Evolutionary conservation across 2,797 vertebrate species (phyloP).

Genomic region (Acanthopagrus latus): DNA sequence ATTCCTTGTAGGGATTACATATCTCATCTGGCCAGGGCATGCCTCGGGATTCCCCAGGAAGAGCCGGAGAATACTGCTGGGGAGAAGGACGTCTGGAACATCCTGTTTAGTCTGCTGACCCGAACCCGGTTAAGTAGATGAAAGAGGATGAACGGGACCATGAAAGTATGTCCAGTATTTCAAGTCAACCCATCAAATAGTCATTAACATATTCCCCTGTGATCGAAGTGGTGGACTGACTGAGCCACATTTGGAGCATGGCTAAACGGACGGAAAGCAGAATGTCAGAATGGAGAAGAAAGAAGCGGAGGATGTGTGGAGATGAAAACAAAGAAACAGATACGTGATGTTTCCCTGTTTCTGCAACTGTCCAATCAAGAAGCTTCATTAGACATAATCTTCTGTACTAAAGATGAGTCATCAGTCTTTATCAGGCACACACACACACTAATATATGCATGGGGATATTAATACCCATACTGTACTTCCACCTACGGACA

Average conservation of each 20-base stretch:
- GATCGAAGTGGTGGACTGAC: not conserved
- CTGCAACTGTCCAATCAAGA: slow-evolving; percentile 21
- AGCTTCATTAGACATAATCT: slow-evolving; percentile 41
- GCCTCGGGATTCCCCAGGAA: too few relatives aligned
- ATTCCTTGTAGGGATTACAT: too few relatives aligned
- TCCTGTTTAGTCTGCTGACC: too few relatives aligned
- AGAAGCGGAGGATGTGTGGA: not conserved
- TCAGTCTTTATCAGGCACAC: slow-evolving; percentile 27
- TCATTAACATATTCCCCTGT: not conserved
- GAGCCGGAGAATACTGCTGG: too few relatives aligned
- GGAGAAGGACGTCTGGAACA: too few relatives aligned
- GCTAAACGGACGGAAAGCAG: not conserved
- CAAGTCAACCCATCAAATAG: not conserved
- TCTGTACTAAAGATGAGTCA: slow-evolving; percentile 48
- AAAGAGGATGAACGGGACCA: too few relatives aligned
- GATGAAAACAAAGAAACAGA: not conserved
- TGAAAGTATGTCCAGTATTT: not conserved
- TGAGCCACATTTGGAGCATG: not conserved
- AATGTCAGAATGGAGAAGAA: not conserved
- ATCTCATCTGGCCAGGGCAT: too few relatives aligned
- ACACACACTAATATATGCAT: slow-evolving; percentile 17
- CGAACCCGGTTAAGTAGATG: too few relatives aligned
- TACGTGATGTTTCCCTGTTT: slow-evolving; percentile 27
- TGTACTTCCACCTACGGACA: slow-evolving; percentile 28
- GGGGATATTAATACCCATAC: slow-evolving; percentile 26